Evolutionary conservation across 2,113 vertebrate species (phyloP).

Genomic region (Zosterops hypoxanthus): DNA sequence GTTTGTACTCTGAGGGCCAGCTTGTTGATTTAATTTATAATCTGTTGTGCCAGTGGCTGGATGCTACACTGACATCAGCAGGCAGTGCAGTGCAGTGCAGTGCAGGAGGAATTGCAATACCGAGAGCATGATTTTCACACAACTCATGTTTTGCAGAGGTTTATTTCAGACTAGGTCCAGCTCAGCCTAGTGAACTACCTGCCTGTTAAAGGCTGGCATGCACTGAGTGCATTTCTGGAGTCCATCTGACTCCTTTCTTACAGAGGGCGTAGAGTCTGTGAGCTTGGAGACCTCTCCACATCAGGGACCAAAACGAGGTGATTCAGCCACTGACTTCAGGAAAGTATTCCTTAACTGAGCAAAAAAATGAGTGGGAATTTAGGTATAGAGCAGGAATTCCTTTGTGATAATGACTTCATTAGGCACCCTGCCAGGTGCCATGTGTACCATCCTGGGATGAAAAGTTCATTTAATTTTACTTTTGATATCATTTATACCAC

Average conservation of each 20-base stretch:
- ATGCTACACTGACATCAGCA: not conserved
- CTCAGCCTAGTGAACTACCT: not conserved
- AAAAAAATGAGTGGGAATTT: not conserved
- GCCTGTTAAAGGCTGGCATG: not conserved
- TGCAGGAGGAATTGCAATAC: not conserved
- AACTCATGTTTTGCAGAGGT: not conserved
- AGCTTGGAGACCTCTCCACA: not conserved
- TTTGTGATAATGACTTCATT: not conserved
- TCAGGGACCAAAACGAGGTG: accelerated
- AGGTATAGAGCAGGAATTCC: not conserved
- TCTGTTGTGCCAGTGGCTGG: not conserved
- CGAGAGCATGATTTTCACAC: not conserved
- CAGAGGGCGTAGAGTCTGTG: not conserved
- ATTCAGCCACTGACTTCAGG: not conserved
- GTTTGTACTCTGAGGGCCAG: not conserved
- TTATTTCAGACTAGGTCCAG: not conserved
- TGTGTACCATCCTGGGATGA: not conserved
- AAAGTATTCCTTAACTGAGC: not conserved
- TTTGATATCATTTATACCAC: not conserved
- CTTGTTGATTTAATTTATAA: not conserved
- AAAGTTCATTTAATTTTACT: not conserved
- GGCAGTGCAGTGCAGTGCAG: not conserved
- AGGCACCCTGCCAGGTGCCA: not conserved
- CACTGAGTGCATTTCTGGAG: not conserved
- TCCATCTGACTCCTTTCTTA: not conserved